These are phyloP conservation scores for Monodelphis domestica DNA, from an alignment of 2,797 vertebrate genomes.

Conservation along the genomic window DNA sequence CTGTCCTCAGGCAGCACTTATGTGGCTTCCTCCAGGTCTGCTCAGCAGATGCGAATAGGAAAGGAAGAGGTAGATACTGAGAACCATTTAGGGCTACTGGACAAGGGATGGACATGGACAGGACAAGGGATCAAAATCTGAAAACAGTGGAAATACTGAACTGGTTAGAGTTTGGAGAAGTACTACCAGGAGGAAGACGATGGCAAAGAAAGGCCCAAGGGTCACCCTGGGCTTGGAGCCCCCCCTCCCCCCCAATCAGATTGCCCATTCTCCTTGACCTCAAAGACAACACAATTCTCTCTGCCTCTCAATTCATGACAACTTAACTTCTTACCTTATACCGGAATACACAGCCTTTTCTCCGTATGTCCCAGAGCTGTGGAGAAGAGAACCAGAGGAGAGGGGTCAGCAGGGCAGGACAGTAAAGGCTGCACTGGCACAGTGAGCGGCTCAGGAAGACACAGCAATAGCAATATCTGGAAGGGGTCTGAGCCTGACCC, in stretches of 20 bases:
- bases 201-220: not conserved
- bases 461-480: not conserved
- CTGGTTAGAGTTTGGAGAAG: no score
- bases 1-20: not conserved
- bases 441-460: not conserved
- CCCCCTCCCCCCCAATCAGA: not conserved
- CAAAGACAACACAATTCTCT: not conserved
- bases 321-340: constrained; percentile 89
- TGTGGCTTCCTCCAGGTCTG: not conserved
- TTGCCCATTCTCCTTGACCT: not conserved
- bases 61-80: not conserved
- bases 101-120: no score
- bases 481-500: not conserved
- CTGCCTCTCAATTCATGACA: not conserved
- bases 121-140: not conserved
- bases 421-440: not conserved
- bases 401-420: not conserved
- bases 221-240: no score
- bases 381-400: constrained; percentile 49
- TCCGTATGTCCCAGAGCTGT: constrained; percentile 96
- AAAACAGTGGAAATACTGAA: not conserved
- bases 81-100: not conserved
- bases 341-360: constrained; percentile 95
- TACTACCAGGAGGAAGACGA: not conserved
- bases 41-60: not conserved